Evolutionary conservation across 2,113 vertebrate genomes (phyloP), one percentile per base, ranked within the genome.

Genomic region (Crotalus horridus): DNA sequence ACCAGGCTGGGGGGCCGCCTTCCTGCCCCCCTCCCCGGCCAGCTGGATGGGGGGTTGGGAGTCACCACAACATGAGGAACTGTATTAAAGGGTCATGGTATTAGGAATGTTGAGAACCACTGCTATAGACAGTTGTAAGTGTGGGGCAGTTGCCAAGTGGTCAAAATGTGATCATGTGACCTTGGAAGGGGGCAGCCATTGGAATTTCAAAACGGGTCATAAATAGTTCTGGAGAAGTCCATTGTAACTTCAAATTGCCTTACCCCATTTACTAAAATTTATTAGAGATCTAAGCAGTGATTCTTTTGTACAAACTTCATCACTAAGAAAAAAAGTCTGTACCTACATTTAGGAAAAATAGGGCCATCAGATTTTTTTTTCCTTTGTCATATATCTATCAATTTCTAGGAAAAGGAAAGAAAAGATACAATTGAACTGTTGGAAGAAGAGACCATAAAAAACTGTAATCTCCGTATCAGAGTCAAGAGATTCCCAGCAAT

Each of bases 401-500:
- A 94, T 93, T 95, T 93, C 91, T 90, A 98, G 97, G 98, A 98
- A 96, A 96, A 95, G 90, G 97, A 97, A 54, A 95, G 97, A 95
- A 98, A 97, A 24, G 10, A 88, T 0, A 95, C 93, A 2, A 96
- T 97, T 26, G 98, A 99, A 87, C 96, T 95, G 23, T 95, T 98
- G 43, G 98, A 99, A 94, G 98, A 98, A 20, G 98, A 98, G 96
- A 98, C 97, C 21, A 98, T 98, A 94, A 98, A 99, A 95, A 98
- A 96, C 64, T 98, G 97, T 96, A 98, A 97, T 90, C 94, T 98
- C 2, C 96, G 97, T 54, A 97, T 97, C 85, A 96, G 94, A 23
- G 39, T 98, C 26, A 87, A 95, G 89, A 96, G 90, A 7, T 94
- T 97, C 74, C 97, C 97, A 3, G 94, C 92, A 48, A 89, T 90